These are phyloP conservation scores for Gymnosoma rotundatum DNA, from an alignment of 2,888 invertebrate genomes.

Conservation along the genomic window DNA sequence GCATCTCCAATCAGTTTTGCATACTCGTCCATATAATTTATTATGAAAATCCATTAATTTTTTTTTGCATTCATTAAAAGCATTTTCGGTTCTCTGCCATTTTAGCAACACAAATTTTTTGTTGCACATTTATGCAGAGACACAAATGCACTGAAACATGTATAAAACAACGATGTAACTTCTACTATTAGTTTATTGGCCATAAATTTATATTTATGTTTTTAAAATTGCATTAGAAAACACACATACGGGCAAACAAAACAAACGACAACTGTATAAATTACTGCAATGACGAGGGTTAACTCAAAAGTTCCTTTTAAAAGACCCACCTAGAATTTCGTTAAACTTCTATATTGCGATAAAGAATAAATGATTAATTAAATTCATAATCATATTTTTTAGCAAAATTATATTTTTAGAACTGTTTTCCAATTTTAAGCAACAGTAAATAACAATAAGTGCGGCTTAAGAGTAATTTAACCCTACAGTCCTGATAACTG, in stretches of 20 bases:
- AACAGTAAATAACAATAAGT: not conserved
- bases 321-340: not conserved
- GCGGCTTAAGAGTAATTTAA: no score
- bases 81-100: slow-evolving; percentile 39
- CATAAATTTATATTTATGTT: slow-evolving; percentile 62
- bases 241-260: not conserved
- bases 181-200: slow-evolving; percentile 56
- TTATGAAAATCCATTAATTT: slow-evolving; percentile 67
- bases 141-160: not conserved
- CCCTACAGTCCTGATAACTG: no score
- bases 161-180: not conserved
- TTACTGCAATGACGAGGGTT: not conserved
- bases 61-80: slow-evolving; percentile 48
- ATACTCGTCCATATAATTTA: slow-evolving; percentile 46
- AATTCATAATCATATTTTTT: not conserved
- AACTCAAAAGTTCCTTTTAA: not conserved
- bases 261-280: not conserved
- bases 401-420: not conserved
- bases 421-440: not conserved
- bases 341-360: not conserved
- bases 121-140: slow-evolving; percentile 28
- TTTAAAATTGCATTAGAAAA: slow-evolving; percentile 60
- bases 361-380: not conserved
- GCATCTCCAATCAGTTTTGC: slow-evolving; percentile 1
- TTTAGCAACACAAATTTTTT: slow-evolving; percentile 41